Base-by-base conservation (phyloP, 2,888 invertebrate species). In the Halictus quadricinctus region DNA sequence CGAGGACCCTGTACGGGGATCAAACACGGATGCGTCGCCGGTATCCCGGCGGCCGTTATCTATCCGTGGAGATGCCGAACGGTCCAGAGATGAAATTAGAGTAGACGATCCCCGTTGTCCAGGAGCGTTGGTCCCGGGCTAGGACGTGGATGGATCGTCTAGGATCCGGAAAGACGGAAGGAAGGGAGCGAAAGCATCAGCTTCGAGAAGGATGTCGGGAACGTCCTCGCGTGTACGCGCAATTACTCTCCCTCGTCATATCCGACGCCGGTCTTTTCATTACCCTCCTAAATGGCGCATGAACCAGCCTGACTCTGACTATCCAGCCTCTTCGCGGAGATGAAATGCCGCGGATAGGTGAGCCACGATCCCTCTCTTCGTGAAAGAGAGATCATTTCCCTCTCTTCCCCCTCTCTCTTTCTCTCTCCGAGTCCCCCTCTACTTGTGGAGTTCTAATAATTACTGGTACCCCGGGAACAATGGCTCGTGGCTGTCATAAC, bases 401-500 rank as follows among this genome's bases (percentile, higher is more conserved):
- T 46, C 46, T 46, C 46, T 46, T 46, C 46, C 3, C 12, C n/a
- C 21, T 54, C 21, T 54, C 43, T 54, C 21, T 54, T 8, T 21
- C 54, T 54, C n/a, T 3, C n/a, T 80, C 58, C 29, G 7, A 8
- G 64, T 13, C 5, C 64, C 73, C 64, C 75, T 72, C 60, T 76
- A 76, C 79, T 84, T 79, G 77, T 10, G 84, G 83, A 78, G 87
- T 88, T 89, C 88, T 84, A 88, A 93, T 93, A 92, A 93, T 93
- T 93, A 92, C 92, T 87, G 87, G 88, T 85, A 72, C 86, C 86
- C 75, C 64, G 72, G 90, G 41, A 93, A 93, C 93, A 93, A 93
- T 93, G 88, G 90, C 81, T 87, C 93, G 93, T 93, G 88, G 90
- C 81, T 87, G 92, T 92, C 93, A 92, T 93, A 92, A 92, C 92